Base-by-base conservation (phyloP, 2,113 vertebrate species). In the Phyllostomus discolor region DNA sequence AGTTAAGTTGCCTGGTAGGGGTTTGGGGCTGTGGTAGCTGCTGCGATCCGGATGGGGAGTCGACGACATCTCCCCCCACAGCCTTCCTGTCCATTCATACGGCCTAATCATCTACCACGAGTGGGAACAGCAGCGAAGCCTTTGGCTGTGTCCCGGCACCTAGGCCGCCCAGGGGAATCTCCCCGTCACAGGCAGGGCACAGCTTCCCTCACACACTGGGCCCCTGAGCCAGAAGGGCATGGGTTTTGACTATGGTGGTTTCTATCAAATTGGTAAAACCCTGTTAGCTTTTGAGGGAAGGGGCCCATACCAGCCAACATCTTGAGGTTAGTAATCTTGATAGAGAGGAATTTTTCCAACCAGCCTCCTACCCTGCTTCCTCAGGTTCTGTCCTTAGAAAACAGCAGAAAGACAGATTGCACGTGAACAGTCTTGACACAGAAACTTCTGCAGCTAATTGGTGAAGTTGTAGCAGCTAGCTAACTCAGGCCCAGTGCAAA, bases 211-310 rank as follows among this genome's bases (percentile, higher is more conserved):
- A 80, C 76, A 50, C 17, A 8, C 90, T 83, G 95, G 52, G 38
- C 28, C 92, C 97, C 83, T 85, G 69, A 83, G 66, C 66, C 62
- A 97, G 88, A 86, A 76, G 50, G 92, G 57, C 22, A 3, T 87
- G 78, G 54, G 81, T 91, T 57, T 8, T 69, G 92, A 82, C 89
- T 92, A 92, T 48, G 75, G 7, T 78, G 94, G n/a, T 90, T 97
- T 73, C 88, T 92, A 41, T 54, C 16, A 33, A 90, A 67, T 59
- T 12, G 7, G 48, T 64, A 52, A 70, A 91, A 66, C 82, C 22
- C 9, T 10, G 14, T 70, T 81, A n/a, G 88, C 20, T 17, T 91
- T 95, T 75, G n/a, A 88, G 90, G 80, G 86, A 79, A 43, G 91
- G 84, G 88, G 19, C 28, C 50, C 69, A 69, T 1, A 12, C 57